Conservation (phyloP, 2,113 vertebrate species). For the Xiphias gladius region DNA sequence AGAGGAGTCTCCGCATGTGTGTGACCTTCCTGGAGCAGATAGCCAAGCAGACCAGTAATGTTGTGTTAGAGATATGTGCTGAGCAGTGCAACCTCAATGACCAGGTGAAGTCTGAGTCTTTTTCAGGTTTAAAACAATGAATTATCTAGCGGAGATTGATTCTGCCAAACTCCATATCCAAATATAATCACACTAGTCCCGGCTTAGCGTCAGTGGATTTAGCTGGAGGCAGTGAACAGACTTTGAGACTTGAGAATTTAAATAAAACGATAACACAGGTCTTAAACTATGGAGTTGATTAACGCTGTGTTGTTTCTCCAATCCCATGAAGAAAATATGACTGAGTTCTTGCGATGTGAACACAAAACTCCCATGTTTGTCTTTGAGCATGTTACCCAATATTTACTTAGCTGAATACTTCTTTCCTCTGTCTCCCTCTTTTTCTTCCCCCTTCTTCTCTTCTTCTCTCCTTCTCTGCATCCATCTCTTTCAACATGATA, state of each 20-base stretch:
- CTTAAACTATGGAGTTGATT: constrained; percentile 44
- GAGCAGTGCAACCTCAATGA: constrained; percentile 92
- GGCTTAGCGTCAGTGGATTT: constrained; percentile 23
- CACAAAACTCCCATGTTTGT: constrained; percentile 34
- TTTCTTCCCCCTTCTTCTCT: background rate
- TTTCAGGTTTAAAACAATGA: background rate
- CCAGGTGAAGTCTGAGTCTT: constrained; percentile 82
- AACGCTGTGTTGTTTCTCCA: constrained; percentile 24
- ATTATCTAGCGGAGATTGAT: constrained; percentile 39
- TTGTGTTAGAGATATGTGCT: constrained; percentile 90
- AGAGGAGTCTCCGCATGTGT: constrained; percentile 85
- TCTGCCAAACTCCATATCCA: constrained; percentile 41
- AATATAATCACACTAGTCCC: constrained; percentile 43
- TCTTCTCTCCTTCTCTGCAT: constrained; percentile 13
- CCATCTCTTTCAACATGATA: constrained; percentile 16
- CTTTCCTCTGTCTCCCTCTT: background rate
- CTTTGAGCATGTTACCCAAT: constrained; percentile 20
- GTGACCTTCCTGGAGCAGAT: constrained; percentile 92
- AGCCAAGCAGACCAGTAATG: constrained; percentile 85
- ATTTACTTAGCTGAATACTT: constrained; percentile 16
- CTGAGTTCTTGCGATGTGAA: background rate
- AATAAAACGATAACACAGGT: constrained; percentile 31
- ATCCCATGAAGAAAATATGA: constrained; percentile 45
- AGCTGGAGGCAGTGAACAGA: constrained; percentile 25
- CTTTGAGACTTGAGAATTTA: constrained; percentile 31